These are phyloP conservation scores for Mantis religiosa DNA, from an alignment of 2,888 invertebrate genomes.

Conservation along the genomic window DNA sequence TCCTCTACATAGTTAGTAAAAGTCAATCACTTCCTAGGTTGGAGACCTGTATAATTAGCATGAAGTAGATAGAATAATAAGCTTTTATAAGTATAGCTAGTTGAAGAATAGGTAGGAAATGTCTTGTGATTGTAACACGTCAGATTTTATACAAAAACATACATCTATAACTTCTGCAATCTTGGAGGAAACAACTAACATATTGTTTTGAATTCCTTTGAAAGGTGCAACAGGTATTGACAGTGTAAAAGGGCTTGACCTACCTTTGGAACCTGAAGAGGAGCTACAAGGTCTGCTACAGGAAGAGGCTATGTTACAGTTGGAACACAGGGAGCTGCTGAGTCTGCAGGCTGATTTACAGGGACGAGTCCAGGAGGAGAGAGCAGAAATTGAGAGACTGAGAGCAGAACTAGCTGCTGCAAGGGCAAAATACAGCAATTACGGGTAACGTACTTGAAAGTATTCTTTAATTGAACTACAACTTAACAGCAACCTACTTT, in stretches of 20 bases:
- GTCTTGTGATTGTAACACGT: too few relatives aligned
- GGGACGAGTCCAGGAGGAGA: conserved; percentile 67
- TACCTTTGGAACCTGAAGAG: conserved; percentile 11
- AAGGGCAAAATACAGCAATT: conserved; percentile 22
- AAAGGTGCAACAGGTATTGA: neutral
- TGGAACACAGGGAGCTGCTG: conserved; percentile 50
- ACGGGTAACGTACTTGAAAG: conserved; percentile 16
- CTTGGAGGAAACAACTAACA: too few relatives aligned
- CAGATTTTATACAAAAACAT: too few relatives aligned
- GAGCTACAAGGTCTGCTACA: conserved; percentile 29
- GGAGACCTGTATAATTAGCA: too few relatives aligned
- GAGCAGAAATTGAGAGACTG: conserved; percentile 65
- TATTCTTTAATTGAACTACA: too few relatives aligned
- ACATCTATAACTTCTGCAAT: too few relatives aligned
- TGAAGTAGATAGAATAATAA: too few relatives aligned
- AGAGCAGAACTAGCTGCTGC: conserved; percentile 45
- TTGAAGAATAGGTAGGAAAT: too few relatives aligned
- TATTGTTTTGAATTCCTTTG: neutral
- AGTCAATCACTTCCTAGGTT: too few relatives aligned
- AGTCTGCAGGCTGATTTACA: conserved; percentile 65
- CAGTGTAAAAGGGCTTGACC: neutral
- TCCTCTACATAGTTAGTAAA: too few relatives aligned
- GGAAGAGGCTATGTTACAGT: conserved; percentile 32
- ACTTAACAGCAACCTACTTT: neutral
- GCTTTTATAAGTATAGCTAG: too few relatives aligned